Percentiles rank a stretch among this genome's conserved stretches.
These are phyloP conservation scores for Poecilia wingei DNA, from an alignment of 2,797 vertebrate genomes.

Conservation along the genomic window DNA sequence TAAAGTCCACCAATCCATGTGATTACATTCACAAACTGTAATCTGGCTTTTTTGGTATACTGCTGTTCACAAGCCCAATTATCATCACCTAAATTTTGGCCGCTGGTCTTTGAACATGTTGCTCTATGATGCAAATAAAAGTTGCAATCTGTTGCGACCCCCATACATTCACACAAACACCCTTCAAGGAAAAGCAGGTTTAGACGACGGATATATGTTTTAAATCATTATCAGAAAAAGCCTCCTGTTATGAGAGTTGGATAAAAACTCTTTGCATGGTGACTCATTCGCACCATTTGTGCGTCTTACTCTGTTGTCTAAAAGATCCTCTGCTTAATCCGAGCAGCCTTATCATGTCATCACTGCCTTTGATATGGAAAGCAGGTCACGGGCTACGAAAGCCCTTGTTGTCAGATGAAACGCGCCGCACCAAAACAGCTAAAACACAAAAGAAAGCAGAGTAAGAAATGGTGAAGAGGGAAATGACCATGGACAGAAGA, in stretches of 20 bases:
- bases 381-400: constrained; percentile 44
- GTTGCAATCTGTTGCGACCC: not conserved
- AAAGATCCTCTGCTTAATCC: constrained; percentile 39
- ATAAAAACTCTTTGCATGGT: not conserved
- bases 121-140: not conserved
- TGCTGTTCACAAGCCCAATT: not conserved
- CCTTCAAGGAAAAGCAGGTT: not conserved
- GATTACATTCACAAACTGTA: not conserved
- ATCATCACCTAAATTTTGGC: not conserved
- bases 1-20: not conserved
- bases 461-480: constrained; percentile 3
- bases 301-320: constrained; percentile 16
- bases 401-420: constrained; percentile 60
- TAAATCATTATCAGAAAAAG: not conserved
- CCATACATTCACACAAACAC: not conserved
- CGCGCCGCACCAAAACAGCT: constrained; percentile 22
- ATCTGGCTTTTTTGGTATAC: not conserved
- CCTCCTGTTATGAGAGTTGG: not conserved
- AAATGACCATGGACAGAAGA: constrained; percentile 3
- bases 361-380: constrained; percentile 69
- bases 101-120: not conserved
- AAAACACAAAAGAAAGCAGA: constrained; percentile 43
- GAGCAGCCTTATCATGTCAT: constrained; percentile 53
- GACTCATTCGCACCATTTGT: not conserved
- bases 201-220: not conserved